A percentile compares a stretch with the other conserved stretches of the same genome.
Evolutionary conservation across 2,888 invertebrate genomes (phyloP).

Genomic region (Lithophane socia): DNA sequence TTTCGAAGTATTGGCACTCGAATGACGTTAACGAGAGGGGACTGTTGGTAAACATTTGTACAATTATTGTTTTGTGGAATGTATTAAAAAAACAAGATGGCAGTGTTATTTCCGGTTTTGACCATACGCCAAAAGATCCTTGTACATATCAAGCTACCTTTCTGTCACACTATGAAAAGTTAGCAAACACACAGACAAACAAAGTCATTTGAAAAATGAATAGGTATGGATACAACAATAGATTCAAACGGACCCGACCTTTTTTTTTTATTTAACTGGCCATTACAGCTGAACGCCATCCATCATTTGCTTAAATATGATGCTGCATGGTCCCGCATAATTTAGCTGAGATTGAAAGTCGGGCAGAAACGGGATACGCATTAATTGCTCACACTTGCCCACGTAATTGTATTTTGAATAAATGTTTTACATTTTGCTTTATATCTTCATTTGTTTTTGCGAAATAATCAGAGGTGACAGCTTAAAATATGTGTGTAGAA

Average conservation of each 20-base stretch:
- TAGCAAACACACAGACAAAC: neutral
- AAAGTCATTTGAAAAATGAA: neutral
- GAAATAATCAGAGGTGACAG: neutral
- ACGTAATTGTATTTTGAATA: constrained; percentile 48
- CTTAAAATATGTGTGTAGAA: neutral
- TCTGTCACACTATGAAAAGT: neutral
- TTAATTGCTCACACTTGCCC: constrained; percentile 48
- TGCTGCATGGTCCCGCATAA: constrained; percentile 67
- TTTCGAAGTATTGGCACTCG: neutral
- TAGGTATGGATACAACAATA: neutral
- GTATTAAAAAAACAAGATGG: neutral
- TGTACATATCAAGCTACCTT: neutral
- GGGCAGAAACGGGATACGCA: constrained; percentile 37
- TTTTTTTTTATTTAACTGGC: constrained; percentile 25
- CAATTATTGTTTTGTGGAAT: too few relatives aligned
- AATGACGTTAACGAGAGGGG: neutral
- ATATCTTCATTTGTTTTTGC: neutral
- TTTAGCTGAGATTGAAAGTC: constrained; percentile 56
- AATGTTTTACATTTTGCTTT: constrained; percentile 40
- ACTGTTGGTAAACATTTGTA: neutral
- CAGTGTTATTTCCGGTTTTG: neutral
- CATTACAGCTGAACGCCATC: constrained; percentile 46
- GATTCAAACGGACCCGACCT: neutral
- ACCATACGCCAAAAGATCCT: neutral
- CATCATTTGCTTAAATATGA: constrained; percentile 68